Conservation (phyloP, 2,888 invertebrate genomes). For the Craniophora ligustri region DNA sequence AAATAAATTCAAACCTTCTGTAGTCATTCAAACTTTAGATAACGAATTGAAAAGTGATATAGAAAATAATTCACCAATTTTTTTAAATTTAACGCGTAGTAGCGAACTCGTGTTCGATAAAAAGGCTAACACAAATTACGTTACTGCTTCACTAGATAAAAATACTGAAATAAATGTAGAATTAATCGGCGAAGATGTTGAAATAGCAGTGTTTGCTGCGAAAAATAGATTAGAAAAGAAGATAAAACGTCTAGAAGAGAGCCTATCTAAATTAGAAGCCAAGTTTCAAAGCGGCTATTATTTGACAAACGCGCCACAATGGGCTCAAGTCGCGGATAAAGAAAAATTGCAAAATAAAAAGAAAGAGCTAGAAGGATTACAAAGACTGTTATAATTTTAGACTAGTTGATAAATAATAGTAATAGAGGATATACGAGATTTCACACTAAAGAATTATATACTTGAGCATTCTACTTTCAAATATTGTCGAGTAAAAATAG, state of each 20-base stretch:
- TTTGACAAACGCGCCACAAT: constrained; percentile 61
- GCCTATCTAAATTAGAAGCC: constrained; percentile 68
- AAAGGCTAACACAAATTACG: constrained; percentile 58
- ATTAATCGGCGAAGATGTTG: constrained; percentile 66
- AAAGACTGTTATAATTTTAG: constrained; percentile 67
- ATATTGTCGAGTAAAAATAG: too few species aligned
- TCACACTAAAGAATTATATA: not conserved
- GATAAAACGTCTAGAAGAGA: constrained; percentile 70
- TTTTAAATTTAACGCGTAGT: constrained; percentile 71
- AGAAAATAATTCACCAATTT: constrained; percentile 65
- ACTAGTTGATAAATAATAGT: too few species aligned
- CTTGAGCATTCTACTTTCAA: not conserved
- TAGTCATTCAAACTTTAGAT: constrained; percentile 66
- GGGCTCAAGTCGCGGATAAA: constrained; percentile 64
- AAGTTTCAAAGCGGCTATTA: constrained; percentile 67
- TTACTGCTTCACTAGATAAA: constrained; percentile 66
- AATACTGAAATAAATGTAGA: constrained; percentile 73
- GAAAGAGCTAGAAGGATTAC: constrained; percentile 71
- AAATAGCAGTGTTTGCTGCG: constrained; percentile 64
- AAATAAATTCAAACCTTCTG: constrained; percentile 80
- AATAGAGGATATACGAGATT: not conserved
- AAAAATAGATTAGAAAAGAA: constrained; percentile 69
- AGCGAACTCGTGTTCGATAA: constrained; percentile 59
- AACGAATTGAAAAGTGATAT: constrained; percentile 64
- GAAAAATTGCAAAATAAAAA: constrained; percentile 69